These are phyloP conservation scores for Cathartes aura DNA, from an alignment of 2,113 vertebrate genomes.

Conservation along the genomic window DNA sequence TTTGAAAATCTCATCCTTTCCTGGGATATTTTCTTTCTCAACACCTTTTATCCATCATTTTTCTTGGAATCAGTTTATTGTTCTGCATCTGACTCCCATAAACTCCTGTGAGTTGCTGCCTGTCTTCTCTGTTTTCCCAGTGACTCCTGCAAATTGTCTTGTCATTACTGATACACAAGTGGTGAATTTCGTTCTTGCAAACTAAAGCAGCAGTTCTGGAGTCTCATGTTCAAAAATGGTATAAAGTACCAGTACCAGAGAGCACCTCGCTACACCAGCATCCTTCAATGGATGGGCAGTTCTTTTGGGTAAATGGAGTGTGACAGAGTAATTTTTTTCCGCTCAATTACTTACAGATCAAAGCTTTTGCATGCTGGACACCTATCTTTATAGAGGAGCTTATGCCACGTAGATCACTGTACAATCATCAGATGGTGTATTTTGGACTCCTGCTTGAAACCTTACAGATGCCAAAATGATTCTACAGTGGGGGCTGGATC, in stretches of 20 bases:
- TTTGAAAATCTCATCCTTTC: neutral
- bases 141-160: neutral
- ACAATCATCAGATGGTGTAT: neutral
- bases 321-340: neutral
- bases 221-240: rapidly evolving
- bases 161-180: neutral
- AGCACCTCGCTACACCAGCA: neutral
- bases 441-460: neutral
- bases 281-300: neutral
- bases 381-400: neutral
- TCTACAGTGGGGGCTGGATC: neutral
- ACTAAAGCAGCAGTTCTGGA: neutral
- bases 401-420: neutral
- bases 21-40: neutral
- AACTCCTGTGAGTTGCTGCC: neutral
- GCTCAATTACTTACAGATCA: neutral
- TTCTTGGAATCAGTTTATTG: neutral
- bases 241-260: rapidly evolving
- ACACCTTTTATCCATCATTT: neutral
- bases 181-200: neutral
- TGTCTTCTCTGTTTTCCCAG: neutral
- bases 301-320: neutral
- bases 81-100: neutral
- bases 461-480: neutral
- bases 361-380: neutral